Evolutionary conservation across 2,888 invertebrate species (phyloP).

Genomic region (Drosophila lutescens): DNA sequence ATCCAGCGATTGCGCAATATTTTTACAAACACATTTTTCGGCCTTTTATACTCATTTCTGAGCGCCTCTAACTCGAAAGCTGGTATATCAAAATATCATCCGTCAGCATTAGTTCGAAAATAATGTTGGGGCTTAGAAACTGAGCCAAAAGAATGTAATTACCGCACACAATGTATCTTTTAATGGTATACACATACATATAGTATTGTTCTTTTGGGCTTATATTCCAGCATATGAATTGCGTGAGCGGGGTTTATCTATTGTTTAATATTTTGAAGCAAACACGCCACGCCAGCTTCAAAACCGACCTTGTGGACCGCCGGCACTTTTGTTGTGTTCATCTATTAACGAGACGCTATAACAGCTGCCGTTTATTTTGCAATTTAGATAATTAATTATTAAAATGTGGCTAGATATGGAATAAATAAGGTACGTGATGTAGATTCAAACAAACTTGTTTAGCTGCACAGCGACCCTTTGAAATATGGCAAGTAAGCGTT

Average conservation of each 20-base stretch:
- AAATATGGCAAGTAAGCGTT: conserved; percentile 9
- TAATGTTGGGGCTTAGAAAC: conserved; percentile 41
- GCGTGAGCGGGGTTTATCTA: conserved; percentile 54
- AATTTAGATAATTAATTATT: conserved; percentile 53
- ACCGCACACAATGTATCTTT: conserved; percentile 24
- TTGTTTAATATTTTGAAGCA: conserved; percentile 22
- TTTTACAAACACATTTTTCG: background rate
- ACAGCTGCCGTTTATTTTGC: conserved; percentile 53
- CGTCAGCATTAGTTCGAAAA: conserved; percentile 65
- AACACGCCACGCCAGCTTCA: conserved; percentile 32
- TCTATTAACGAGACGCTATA: conserved; percentile 13
- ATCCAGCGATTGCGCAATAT: conserved; percentile 15
- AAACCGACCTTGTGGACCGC: conserved; percentile 12
- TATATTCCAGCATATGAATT: conserved; percentile 14
- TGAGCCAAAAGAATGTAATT: conserved; percentile 24
- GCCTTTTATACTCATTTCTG: conserved; percentile 5
- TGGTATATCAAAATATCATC: conserved; percentile 51
- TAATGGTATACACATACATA: conserved; percentile 24
- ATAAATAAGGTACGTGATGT: conserved; percentile 20
- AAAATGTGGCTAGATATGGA: conserved; percentile 34
- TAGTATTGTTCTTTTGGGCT: conserved; percentile 33
- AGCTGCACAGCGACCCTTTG: background rate
- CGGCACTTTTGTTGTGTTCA: conserved; percentile 23
- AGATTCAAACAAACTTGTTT: conserved; percentile 2
- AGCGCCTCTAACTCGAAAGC: conserved; percentile 26